These are phyloP conservation scores for Phalanger gymnotis DNA, from an alignment of 2,797 vertebrate genomes.

Conservation along the genomic window DNA sequence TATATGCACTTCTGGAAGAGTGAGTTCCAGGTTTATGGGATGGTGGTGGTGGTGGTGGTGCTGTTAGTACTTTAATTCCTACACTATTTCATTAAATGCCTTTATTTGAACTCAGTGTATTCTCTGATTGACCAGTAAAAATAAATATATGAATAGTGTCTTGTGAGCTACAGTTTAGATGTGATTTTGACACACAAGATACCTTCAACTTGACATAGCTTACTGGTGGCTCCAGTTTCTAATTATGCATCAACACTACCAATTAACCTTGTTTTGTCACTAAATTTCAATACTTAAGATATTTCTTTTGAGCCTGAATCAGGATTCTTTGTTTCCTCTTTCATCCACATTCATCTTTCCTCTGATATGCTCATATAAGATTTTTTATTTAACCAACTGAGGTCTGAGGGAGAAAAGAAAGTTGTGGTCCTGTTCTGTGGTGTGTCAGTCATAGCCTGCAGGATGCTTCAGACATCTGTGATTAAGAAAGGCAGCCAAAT, in stretches of 20 bases:
- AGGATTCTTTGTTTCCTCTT: background rate
- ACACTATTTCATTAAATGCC: background rate
- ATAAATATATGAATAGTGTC: background rate
- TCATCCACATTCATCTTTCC: background rate
- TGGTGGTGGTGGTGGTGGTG: no score
- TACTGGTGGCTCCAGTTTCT: background rate
- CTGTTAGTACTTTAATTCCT: background rate
- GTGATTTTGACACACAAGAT: background rate
- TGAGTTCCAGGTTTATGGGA: background rate
- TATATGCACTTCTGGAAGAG: background rate
- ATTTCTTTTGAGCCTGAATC: background rate
- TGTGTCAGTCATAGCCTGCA: constrained; percentile 39
- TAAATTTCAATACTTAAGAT: background rate
- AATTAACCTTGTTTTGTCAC: background rate
- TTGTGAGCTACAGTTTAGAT: background rate
- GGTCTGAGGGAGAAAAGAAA: constrained; percentile 10
- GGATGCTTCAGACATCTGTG: constrained; percentile 46
- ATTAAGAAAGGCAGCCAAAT: constrained; percentile 56
- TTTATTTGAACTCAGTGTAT: background rate
- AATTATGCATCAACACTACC: background rate
- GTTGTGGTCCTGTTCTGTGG: constrained; percentile 21
- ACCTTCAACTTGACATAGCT: background rate
- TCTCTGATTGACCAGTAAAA: background rate
- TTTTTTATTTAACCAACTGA: constrained; percentile 6
- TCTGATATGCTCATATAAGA: background rate